Base-by-base conservation (phyloP, 2,113 vertebrate species). In the Sorex araneus region DNA sequence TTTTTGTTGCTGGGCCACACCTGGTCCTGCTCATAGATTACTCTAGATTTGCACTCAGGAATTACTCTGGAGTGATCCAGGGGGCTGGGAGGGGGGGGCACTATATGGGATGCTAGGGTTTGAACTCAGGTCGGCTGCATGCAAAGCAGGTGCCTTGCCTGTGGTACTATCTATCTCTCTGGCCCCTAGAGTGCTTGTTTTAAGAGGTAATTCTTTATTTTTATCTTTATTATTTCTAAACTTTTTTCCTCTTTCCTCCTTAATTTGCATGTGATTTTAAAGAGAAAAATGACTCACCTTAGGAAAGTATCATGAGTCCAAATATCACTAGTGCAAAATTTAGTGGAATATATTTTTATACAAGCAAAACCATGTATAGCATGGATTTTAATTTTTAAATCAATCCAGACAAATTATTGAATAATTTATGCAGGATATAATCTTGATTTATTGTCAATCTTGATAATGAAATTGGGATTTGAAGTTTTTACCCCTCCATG, bases 381-480 rank as follows among this genome's bases (percentile, higher is more conserved):
- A 57, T 36, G 71, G 66, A 85, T 19, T 54, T 90, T 85, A 76
- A 84, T 50, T 84, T 77, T 73, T 82, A 77, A 71, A 57, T 91
- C 76, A 92, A 19, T 60, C n/a, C 27, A 73, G 69, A 66, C 23
- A 83, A 84, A 63, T 87, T 32, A 81, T 50, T 85, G 76, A 79
- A 74, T 78, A 77, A 77, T 34, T 0, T 21, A 0, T 69, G 9
- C 32, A 76, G 8, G 28, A 32, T 77, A 50, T 57, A 70, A 80
- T 75, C 10, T 63, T 82, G 50, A 82, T 73, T 73, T 3, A 28
- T 81, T 50, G 10, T 76, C 27, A 10, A 5, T 27, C 16, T 30
- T 64, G 34, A 21, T 21, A 3, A 60, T 25, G n/a, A 16, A 84
- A 71, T 82, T 81, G 9, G 73, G 36, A 43, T 70, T 4, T 80